Evolutionary conservation across 2,888 invertebrate genomes (phyloP).

Genomic region (Caenorhabditis sp.): DNA sequence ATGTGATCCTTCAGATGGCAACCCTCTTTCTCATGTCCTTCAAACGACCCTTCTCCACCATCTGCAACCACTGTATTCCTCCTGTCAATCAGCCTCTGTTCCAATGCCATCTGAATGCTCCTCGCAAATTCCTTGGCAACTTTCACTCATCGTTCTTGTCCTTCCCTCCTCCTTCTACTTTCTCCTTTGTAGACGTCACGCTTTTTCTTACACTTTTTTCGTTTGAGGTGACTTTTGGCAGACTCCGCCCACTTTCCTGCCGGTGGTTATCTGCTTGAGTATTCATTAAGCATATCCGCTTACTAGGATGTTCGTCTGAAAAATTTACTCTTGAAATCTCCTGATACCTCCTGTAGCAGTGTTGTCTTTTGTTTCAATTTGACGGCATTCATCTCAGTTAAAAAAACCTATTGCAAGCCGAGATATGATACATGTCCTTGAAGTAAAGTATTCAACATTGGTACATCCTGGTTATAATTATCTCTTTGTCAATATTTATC

Average conservation of each 20-base stretch:
- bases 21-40: neutral
- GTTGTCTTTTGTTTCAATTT: no score
- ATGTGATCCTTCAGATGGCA: slow-evolving; percentile 8
- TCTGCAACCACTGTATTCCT: slow-evolving; percentile 5
- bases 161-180: slow-evolving; percentile 5
- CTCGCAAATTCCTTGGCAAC: slow-evolving; percentile 5
- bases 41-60: slow-evolving; percentile 11
- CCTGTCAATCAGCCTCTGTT: neutral
- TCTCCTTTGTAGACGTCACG: slow-evolving; percentile 16
- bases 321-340: no score
- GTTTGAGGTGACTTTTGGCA: neutral
- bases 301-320: no score
- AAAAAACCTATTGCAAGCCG: no score
- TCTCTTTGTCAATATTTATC: no score
- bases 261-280: neutral
- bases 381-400: no score
- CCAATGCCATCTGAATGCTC: slow-evolving; percentile 1
- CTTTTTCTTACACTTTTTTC: slow-evolving; percentile 12
- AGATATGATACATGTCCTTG: no score
- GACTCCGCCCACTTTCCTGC: slow-evolving; percentile 7
- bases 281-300: no score
- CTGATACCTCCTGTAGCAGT: no score
- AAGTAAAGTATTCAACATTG: no score
- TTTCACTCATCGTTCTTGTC: slow-evolving; percentile 18
- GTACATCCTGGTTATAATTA: no score